Percentiles rank a stretch among this genome's conserved stretches.
Evolutionary conservation across 2,888 invertebrate genomes (phyloP).

Genomic region (Drosophila picticornis): DNA sequence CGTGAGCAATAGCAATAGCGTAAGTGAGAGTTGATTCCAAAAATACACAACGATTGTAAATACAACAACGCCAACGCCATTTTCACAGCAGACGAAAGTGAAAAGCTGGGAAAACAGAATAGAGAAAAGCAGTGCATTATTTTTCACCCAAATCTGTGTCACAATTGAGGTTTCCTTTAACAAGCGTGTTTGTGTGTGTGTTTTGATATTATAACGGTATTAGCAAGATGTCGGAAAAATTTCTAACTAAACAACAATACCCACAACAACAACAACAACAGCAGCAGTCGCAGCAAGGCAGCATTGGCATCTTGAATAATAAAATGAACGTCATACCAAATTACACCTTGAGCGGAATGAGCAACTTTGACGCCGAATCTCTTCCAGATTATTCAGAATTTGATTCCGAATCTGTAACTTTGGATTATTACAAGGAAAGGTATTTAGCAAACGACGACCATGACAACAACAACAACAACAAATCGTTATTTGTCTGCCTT

Average conservation of each 20-base stretch:
- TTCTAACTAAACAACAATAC: constrained; percentile 57
- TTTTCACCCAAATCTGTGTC: constrained; percentile 53
- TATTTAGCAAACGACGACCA: constrained; percentile 65
- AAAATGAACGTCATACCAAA: constrained; percentile 73
- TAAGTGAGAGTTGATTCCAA: constrained; percentile 55
- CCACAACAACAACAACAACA: constrained; percentile 62
- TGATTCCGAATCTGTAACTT: constrained; percentile 86
- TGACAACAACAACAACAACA: constrained; percentile 18
- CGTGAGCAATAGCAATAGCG: constrained; percentile 45
- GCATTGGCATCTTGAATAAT: constrained; percentile 65
- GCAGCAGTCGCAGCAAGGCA: constrained; percentile 48
- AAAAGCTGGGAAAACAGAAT: constrained; percentile 70
- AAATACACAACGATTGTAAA: constrained; percentile 12
- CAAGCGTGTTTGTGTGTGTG: constrained; percentile 26
- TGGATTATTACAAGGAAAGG: constrained; percentile 86
- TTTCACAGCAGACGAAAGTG: constrained; percentile 60
- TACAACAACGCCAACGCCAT: constrained; percentile 50
- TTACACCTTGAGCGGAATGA: constrained; percentile 86
- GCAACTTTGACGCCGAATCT: constrained; percentile 86
- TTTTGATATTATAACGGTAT: constrained; percentile 36
- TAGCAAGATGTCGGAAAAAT: constrained; percentile 53
- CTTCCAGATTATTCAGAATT: constrained; percentile 87
- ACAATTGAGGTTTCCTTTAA: constrained; percentile 50
- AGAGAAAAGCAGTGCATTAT: constrained; percentile 66
- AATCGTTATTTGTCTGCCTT: constrained; percentile 47